Evolutionary conservation across 2,797 vertebrate genomes (phyloP).

Genomic region (Xiphorhynchus erythropygius): DNA sequence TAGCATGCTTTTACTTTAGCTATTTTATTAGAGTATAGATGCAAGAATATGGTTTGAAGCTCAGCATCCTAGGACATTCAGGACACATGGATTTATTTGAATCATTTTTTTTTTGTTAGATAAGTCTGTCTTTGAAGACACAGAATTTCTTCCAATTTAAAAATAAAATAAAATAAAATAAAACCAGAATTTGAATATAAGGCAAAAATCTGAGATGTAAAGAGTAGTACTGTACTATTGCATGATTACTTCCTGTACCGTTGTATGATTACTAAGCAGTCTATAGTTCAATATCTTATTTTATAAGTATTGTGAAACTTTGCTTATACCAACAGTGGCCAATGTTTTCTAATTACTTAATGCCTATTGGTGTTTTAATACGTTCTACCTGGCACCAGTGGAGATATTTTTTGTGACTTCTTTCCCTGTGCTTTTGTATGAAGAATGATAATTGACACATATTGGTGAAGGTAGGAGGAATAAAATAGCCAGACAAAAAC

Average conservation of each 20-base stretch:
- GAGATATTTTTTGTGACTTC: not conserved
- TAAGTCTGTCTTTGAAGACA: not conserved
- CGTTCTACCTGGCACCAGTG: not conserved
- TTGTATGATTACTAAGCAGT: not conserved
- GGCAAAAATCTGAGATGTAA: not conserved
- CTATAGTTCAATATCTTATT: fast-evolving
- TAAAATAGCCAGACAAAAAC: not conserved
- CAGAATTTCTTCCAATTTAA: not conserved
- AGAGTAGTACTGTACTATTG: not conserved
- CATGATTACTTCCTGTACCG: not conserved
- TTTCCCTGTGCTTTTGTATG: not conserved
- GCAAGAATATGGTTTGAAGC: not conserved
- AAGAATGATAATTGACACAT: not conserved
- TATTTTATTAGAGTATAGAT: not conserved
- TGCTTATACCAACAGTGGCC: fast-evolving
- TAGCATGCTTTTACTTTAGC: not conserved
- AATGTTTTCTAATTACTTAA: not conserved
- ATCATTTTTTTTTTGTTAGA: not conserved
- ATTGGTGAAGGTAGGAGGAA: not conserved
- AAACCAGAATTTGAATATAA: not conserved
- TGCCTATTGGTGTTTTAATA: not conserved
- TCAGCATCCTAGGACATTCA: not conserved
- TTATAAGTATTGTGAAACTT: not conserved
- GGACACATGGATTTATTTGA: not conserved
- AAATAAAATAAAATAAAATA: not conserved